Conservation (phyloP, 2,113 vertebrate species). For the Rhegmatorhina hoffmannsi region DNA sequence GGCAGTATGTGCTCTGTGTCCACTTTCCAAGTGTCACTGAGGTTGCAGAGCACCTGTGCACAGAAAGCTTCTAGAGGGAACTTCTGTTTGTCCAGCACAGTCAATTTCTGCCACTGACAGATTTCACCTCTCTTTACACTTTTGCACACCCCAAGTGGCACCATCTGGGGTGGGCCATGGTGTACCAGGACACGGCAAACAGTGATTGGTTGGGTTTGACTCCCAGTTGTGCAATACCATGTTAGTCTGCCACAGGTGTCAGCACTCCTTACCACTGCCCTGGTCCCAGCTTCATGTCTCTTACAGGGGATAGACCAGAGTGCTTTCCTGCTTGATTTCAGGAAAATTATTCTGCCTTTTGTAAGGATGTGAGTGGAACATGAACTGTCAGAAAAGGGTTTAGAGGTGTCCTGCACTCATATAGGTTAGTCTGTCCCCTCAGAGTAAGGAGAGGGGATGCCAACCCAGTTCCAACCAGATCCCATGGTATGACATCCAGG, state of each 20-base stretch:
- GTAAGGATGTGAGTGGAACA: background rate
- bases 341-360: background rate
- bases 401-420: background rate
- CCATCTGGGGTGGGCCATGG: background rate
- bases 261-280: fast-evolving
- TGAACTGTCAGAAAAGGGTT: background rate
- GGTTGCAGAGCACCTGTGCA: background rate
- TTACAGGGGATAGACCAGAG: fast-evolving
- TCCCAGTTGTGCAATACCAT: background rate
- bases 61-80: background rate
- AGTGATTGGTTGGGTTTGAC: background rate
- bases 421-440: background rate
- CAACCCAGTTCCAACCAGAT: background rate
- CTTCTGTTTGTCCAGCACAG: background rate
- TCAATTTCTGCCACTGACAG: background rate
- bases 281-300: background rate
- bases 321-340: background rate
- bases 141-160: fast-evolving
- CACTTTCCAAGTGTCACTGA: background rate
- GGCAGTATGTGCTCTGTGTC: fast-evolving
- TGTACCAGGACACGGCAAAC: background rate
- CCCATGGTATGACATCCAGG: background rate
- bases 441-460: background rate
- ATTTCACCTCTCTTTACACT: background rate
- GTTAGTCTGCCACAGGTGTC: background rate